Conservation (phyloP, 2,888 invertebrate species). For the Agonopterix arenella region DNA sequence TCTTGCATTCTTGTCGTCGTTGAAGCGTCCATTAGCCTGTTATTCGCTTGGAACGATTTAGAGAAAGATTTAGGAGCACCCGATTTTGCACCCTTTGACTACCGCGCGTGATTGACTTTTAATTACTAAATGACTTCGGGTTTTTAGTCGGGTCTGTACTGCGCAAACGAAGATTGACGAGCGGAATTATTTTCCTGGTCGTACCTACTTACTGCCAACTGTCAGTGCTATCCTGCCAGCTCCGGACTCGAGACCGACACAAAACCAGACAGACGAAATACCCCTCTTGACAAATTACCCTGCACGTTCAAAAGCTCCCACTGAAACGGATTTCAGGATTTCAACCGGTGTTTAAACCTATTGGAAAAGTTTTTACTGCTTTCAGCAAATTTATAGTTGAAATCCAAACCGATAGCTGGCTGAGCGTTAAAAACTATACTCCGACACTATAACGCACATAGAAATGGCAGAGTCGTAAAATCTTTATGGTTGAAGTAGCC, state of each 20-base stretch:
- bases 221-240: not conserved
- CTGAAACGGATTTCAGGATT: slow-evolving; percentile 1
- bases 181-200: too few species aligned
- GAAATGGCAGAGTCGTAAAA: slow-evolving; percentile 29
- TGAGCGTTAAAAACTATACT: slow-evolving; percentile 4
- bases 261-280: slow-evolving; percentile 1
- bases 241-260: not conserved
- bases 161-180: too few species aligned
- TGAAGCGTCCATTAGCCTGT: too few species aligned
- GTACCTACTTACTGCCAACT: slow-evolving; percentile 1
- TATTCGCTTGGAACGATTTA: too few species aligned
- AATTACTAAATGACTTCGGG: too few species aligned
- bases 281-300: slow-evolving; percentile 4
- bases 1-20: too few species aligned
- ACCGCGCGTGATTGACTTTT: too few species aligned
- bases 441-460: slow-evolving; percentile 7
- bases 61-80: too few species aligned
- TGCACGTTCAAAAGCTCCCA: not conserved
- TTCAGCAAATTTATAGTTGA: slow-evolving; percentile 24
- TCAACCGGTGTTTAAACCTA: slow-evolving; percentile 10
- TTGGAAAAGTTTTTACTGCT: slow-evolving; percentile 25
- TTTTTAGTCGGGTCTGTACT: too few species aligned
- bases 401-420: not conserved
- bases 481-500: slow-evolving; percentile 33
- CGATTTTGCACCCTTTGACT: too few species aligned